These are phyloP conservation scores for Artemisiospiza belli DNA, from an alignment of 2,113 vertebrate species.

Conservation along the genomic window DNA sequence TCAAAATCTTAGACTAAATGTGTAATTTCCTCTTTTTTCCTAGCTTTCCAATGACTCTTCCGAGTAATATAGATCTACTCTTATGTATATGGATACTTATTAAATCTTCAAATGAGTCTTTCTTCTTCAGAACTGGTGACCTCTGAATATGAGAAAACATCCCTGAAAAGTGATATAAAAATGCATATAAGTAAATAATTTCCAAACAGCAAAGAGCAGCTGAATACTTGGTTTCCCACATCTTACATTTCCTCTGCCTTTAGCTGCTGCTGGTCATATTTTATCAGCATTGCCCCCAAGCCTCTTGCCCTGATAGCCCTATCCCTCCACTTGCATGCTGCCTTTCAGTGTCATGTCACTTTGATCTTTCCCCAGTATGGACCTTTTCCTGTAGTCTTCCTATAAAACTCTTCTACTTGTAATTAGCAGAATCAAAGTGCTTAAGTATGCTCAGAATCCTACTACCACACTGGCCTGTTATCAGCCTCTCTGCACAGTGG, in stretches of 20 bases:
- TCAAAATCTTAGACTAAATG: background rate
- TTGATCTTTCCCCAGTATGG: background rate
- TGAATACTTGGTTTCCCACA: background rate
- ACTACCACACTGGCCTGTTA: rapidly evolving
- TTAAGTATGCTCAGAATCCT: background rate
- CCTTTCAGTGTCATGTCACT: background rate
- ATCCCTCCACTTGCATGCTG: background rate
- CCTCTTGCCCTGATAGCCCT: background rate
- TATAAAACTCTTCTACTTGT: background rate
- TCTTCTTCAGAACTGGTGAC: conserved; percentile 70
- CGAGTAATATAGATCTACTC: conserved; percentile 44
- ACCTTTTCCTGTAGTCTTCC: background rate
- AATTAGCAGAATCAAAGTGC: background rate
- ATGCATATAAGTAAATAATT: background rate
- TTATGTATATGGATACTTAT: conserved; percentile 70
- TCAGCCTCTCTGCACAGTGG: background rate
- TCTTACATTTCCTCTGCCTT: background rate
- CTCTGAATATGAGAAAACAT: conserved; percentile 75
- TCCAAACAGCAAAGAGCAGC: background rate
- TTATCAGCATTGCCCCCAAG: background rate
- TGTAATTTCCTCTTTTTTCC: conserved; percentile 62
- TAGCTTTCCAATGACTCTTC: conserved; percentile 39
- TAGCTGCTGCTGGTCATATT: background rate
- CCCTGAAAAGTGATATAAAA: conserved; percentile 73
- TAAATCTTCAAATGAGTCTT: conserved; percentile 69